Conservation (phyloP, 2,888 invertebrate genomes). For the Crioceris asparagi region DNA sequence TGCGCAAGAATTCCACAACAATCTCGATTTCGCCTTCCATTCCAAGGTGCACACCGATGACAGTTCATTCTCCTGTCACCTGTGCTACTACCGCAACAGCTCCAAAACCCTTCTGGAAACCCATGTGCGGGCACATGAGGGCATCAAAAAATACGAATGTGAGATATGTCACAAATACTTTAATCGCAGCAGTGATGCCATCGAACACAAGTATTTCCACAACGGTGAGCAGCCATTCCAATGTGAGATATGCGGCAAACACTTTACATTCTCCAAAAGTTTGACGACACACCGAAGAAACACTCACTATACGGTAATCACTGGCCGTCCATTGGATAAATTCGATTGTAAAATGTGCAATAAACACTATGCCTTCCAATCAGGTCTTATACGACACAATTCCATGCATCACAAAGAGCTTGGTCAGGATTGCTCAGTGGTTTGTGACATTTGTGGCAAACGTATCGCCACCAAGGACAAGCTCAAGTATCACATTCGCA, state of each 20-base stretch:
- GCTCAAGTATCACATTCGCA: constrained; percentile 29
- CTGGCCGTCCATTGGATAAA: constrained; percentile 28
- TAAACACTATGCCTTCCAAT: constrained; percentile 31
- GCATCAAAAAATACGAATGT: constrained; percentile 1
- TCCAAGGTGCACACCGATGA: constrained; percentile 26
- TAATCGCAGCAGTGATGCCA: constrained; percentile 40
- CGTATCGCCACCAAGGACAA: constrained; percentile 28
- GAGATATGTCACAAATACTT: constrained; percentile 7
- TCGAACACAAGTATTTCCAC: constrained; percentile 32
- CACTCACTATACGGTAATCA: constrained; percentile 38
- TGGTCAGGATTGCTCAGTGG: constrained; percentile 39
- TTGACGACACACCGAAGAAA: constrained; percentile 38
- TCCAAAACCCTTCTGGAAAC: constrained; percentile 25
- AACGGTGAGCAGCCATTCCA: constrained; percentile 38
- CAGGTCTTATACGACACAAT: constrained; percentile 26
- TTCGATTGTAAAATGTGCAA: constrained; percentile 40
- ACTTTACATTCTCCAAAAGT: constrained; percentile 40
- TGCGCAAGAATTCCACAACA: constrained; percentile 39
- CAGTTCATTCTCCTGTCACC: constrained; percentile 29
- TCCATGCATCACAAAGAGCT: constrained; percentile 18
- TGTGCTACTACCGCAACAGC: constrained; percentile 26
- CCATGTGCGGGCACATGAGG: constrained; percentile 26
- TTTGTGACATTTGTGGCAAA: constrained; percentile 30
- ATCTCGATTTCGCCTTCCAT: constrained; percentile 30
- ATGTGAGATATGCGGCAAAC: constrained; percentile 42